phyloP scores from a whole-genome alignment of 1,140 invertebrate genomes.

The Calycopis cecrops region DNA sequence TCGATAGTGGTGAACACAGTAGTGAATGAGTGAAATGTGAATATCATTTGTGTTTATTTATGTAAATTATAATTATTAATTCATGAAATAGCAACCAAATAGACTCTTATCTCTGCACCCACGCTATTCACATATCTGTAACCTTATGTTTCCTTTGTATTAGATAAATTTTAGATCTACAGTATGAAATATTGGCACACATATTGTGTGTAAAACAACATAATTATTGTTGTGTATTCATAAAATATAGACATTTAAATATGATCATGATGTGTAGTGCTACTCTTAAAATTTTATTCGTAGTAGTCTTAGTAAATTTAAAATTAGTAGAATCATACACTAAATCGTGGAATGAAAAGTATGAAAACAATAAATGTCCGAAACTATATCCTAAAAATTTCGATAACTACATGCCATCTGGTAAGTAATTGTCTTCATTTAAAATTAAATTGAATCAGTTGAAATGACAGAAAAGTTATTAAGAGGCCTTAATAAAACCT shows the following conservation, averaged over 20 bases:
- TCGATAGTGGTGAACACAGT: not conserved
- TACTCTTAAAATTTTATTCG: slow-evolving; percentile 18
- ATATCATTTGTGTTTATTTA: slow-evolving; percentile 9
- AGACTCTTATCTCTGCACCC: not conserved
- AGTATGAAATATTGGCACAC: not conserved
- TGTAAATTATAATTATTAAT: not conserved
- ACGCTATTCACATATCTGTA: slow-evolving; percentile 27
- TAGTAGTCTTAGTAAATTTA: slow-evolving; percentile 40
- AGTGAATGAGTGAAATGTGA: not conserved
- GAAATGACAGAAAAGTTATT: no score
- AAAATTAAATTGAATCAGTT: no score
- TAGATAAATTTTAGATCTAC: slow-evolving; percentile 32
- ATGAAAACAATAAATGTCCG: slow-evolving; percentile 68
- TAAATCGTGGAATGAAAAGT: slow-evolving; percentile 66
- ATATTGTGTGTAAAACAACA: not conserved
- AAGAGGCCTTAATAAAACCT: no score
- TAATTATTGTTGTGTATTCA: slow-evolving; percentile 18
- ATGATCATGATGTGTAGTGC: slow-evolving; percentile 15
- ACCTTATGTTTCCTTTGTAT: slow-evolving; percentile 39
- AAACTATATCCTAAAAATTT: slow-evolving; percentile 72
- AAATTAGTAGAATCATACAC: slow-evolving; percentile 49
- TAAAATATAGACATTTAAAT: slow-evolving; percentile 19
- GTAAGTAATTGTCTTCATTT: slow-evolving; percentile 45
- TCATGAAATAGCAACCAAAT: not conserved
- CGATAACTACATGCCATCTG: slow-evolving; percentile 65